These are phyloP conservation scores for Catocala sponsa DNA, from an alignment of 2,888 invertebrate species.

Conservation along the genomic window DNA sequence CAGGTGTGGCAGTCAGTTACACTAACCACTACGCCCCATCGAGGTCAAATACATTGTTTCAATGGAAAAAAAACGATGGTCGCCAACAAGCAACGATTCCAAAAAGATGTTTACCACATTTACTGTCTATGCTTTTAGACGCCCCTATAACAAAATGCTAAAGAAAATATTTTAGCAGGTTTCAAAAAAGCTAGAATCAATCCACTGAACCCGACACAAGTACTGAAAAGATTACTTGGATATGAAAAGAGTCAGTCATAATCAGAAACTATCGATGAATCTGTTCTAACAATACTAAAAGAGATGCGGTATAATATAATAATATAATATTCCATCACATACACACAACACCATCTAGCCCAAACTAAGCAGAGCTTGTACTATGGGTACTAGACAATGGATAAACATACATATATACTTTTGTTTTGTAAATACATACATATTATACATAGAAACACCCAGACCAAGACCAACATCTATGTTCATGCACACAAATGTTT, in stretches of 20 bases:
- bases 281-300: conserved; percentile 25
- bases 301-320: conserved; percentile 26
- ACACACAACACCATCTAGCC: too few relatives aligned
- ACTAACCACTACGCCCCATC: too few relatives aligned
- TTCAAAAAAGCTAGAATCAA: conserved; percentile 39
- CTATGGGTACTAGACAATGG: too few relatives aligned
- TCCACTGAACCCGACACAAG: conserved; percentile 25
- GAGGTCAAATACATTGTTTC: too few relatives aligned
- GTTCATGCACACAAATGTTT: too few relatives aligned
- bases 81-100: conserved; percentile 22
- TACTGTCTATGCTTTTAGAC: conserved; percentile 48
- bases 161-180: conserved; percentile 45
- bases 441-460: too few relatives aligned
- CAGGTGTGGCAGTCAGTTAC: too few relatives aligned
- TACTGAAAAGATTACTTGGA: conserved; percentile 28
- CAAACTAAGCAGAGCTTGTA: too few relatives aligned
- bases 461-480: too few relatives aligned
- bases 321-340: too few relatives aligned
- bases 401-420: too few relatives aligned
- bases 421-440: too few relatives aligned
- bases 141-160: conserved; percentile 17
- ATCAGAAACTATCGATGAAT: conserved; percentile 28
- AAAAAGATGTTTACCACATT: conserved; percentile 48
- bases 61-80: conserved; percentile 31
- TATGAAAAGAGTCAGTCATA: conserved; percentile 28